Evolutionary conservation across 2,113 vertebrate species (phyloP).

Genomic region (Sylvietta virens): DNA sequence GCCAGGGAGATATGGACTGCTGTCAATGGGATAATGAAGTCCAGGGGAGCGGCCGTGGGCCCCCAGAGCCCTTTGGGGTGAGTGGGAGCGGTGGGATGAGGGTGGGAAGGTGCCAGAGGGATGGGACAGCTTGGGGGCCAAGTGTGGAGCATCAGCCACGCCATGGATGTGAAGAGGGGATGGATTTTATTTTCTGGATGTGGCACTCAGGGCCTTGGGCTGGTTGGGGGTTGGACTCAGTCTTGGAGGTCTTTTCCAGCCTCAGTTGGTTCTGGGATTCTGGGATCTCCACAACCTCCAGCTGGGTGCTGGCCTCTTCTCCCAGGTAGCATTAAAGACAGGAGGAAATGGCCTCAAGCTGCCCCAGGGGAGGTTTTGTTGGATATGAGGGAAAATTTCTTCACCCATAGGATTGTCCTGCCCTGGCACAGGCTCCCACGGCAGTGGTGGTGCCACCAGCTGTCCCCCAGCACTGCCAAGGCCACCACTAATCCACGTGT

Average conservation of each 20-base stretch:
- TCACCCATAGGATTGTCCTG: background rate
- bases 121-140: background rate
- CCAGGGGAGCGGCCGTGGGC: constrained; percentile 11
- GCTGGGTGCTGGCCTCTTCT: background rate
- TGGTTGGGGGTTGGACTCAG: background rate
- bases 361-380: background rate
- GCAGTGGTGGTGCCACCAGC: background rate
- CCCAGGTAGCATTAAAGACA: background rate
- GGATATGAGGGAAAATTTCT: background rate
- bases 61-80: background rate
- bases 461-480: background rate
- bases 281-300: background rate
- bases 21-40: constrained; percentile 71
- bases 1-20: constrained; percentile 57
- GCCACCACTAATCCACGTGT: background rate
- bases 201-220: background rate
- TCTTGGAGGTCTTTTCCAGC: background rate
- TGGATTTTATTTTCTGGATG: background rate
- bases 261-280: background rate
- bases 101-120: background rate
- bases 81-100: background rate
- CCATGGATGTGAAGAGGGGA: accelerated
- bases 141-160: background rate
- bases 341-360: background rate
- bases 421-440: background rate